Evolutionary conservation across 2,113 vertebrate species (phyloP).

Genomic region (Phalacrocorax aristotelis): DNA sequence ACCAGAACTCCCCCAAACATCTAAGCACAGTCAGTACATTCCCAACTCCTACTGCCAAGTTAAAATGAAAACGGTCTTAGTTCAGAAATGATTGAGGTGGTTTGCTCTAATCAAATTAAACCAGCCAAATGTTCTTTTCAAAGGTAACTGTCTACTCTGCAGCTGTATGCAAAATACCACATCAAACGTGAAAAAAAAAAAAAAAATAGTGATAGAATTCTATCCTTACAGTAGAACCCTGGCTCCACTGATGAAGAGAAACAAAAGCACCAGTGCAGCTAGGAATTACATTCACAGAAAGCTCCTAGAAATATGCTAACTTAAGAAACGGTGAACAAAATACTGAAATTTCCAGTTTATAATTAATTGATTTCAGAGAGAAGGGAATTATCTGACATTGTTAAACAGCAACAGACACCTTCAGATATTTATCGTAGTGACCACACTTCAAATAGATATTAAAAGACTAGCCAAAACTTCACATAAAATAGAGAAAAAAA

Average conservation of each 20-base stretch:
- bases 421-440: constrained; percentile 63
- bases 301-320: constrained; percentile 72
- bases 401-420: constrained; percentile 69
- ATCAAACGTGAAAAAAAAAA: constrained; percentile 74
- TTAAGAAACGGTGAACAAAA: constrained; percentile 69
- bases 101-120: constrained; percentile 85
- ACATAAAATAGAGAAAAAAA: constrained; percentile 15
- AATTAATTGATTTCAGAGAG: constrained; percentile 68
- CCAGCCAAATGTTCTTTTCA: constrained; percentile 84
- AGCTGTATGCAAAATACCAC: constrained; percentile 88
- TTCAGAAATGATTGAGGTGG: constrained; percentile 84
- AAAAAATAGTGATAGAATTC: constrained; percentile 76
- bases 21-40: constrained; percentile 77
- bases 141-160: constrained; percentile 86
- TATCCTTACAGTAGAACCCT: constrained; percentile 73
- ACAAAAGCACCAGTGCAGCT: constrained; percentile 74
- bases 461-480: constrained; percentile 53
- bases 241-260: constrained; percentile 70
- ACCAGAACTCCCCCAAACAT: constrained; percentile 66
- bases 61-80: constrained; percentile 85
- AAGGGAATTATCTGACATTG: constrained; percentile 62
- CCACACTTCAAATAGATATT: constrained; percentile 56
- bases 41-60: constrained; percentile 83
- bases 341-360: constrained; percentile 71
- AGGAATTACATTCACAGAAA: constrained; percentile 66